These are phyloP conservation scores for Cryptosula pallasiana DNA, from an alignment of 2,888 invertebrate genomes.

Conservation along the genomic window DNA sequence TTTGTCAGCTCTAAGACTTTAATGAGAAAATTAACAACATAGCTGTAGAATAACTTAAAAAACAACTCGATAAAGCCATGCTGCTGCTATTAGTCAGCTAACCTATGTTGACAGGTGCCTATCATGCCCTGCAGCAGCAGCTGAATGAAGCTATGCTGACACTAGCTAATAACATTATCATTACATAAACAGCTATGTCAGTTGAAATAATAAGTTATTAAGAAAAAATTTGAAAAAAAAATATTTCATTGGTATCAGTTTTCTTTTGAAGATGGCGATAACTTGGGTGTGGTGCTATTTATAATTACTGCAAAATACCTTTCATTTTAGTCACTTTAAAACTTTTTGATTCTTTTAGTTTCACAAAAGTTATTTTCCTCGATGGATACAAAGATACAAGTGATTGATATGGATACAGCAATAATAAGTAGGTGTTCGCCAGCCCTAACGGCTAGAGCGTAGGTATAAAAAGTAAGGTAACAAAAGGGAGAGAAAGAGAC, in stretches of 20 bases:
- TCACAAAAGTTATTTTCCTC: too few species aligned
- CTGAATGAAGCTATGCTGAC: neutral
- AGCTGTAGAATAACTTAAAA: neutral
- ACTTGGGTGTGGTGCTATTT: too few species aligned
- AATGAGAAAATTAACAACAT: slow-evolving; percentile 18
- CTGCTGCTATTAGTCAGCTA: slow-evolving; percentile 4
- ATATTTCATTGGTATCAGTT: too few species aligned
- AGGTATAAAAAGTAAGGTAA: neutral
- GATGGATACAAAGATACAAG: too few species aligned
- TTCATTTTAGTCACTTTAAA: too few species aligned
- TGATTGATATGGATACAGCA: too few species aligned
- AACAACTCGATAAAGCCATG: slow-evolving; percentile 3
- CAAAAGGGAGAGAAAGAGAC: neutral
- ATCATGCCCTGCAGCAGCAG: neutral
- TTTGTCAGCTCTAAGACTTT: neutral
- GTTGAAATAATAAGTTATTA: neutral
- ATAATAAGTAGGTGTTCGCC: too few species aligned
- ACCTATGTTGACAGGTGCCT: slow-evolving; percentile 13
- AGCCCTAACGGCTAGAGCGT: neutral
- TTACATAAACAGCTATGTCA: neutral
- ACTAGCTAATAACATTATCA: neutral
- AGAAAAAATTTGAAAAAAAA: too few species aligned
- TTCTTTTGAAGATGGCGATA: too few species aligned
- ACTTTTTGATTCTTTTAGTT: too few species aligned
- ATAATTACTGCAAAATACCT: too few species aligned